Conservation (phyloP, 2,113 vertebrate species). For the Glareola pratincola region DNA sequence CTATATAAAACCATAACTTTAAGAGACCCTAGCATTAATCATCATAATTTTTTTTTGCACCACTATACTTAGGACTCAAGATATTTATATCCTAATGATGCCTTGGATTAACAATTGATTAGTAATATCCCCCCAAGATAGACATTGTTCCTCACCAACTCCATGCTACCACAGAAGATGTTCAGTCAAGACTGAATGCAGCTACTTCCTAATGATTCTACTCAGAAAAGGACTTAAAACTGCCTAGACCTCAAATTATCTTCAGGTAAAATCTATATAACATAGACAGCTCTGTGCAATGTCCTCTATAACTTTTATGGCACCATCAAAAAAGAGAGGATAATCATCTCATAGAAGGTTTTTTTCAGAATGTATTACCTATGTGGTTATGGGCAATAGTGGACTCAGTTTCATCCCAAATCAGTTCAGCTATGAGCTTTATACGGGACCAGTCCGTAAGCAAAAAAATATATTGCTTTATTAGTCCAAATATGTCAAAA, state of each 20-base stretch:
- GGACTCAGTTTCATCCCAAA: background rate
- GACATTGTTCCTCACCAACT: background rate
- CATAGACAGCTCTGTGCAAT: background rate
- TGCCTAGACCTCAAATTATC: background rate
- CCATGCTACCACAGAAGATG: background rate
- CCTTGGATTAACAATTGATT: background rate
- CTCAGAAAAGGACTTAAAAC: background rate
- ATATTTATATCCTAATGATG: background rate
- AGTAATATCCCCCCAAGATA: background rate
- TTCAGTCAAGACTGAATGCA: background rate
- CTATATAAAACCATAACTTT: background rate
- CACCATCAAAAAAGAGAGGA: background rate
- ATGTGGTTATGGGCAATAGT: background rate
- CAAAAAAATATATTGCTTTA: background rate
- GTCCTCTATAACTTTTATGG: background rate
- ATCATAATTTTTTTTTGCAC: background rate
- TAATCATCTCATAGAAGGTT: background rate
- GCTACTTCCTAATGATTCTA: background rate
- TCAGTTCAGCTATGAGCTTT: background rate
- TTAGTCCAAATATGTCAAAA: background rate
- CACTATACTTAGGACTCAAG: background rate
- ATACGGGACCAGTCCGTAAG: background rate
- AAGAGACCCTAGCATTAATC: background rate
- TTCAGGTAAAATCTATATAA: background rate
- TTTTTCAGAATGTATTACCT: background rate